Percentiles rank a stretch among this genome's conserved stretches.
phyloP scores from a whole-genome alignment of 2,113 vertebrate genomes.

The Albula goreensis region DNA sequence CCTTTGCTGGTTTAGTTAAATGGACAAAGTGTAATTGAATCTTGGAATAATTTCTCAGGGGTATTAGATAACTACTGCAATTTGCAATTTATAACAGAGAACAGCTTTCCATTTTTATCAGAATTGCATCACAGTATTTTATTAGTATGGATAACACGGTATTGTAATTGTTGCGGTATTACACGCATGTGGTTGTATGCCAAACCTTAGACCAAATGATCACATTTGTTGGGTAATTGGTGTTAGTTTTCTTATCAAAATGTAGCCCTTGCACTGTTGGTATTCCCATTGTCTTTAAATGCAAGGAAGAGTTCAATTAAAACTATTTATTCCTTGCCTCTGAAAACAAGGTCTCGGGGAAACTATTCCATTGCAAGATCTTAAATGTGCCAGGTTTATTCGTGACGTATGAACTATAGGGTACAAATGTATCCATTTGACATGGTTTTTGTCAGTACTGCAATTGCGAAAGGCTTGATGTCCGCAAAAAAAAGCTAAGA shows the following conservation, averaged over 20 bases:
- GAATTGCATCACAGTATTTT: too few relatives aligned
- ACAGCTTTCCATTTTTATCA: too few relatives aligned
- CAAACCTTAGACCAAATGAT: too few relatives aligned
- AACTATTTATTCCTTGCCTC: too few relatives aligned
- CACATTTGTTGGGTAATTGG: too few relatives aligned
- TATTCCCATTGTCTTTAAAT: background rate
- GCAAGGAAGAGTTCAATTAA: background rate
- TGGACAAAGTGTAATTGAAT: background rate
- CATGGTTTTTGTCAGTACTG: background rate
- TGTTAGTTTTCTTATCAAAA: background rate
- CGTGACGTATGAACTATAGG: background rate
- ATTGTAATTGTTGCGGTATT: background rate
- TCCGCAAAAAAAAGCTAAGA: background rate
- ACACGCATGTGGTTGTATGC: background rate
- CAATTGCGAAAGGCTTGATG: background rate
- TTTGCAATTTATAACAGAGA: background rate
- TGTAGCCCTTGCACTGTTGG: background rate
- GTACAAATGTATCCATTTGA: background rate
- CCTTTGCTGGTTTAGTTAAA: too few relatives aligned
- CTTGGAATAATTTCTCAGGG: background rate
- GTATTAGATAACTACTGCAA: background rate
- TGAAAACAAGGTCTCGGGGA: too few relatives aligned
- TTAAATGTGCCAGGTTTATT: background rate
- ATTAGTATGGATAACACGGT: too few relatives aligned
- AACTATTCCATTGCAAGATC: too few relatives aligned